Evolutionary conservation across 2,797 vertebrate species (phyloP), one percentile per base, ranked within the genome.

Genomic region (Diglossa cyanea): DNA sequence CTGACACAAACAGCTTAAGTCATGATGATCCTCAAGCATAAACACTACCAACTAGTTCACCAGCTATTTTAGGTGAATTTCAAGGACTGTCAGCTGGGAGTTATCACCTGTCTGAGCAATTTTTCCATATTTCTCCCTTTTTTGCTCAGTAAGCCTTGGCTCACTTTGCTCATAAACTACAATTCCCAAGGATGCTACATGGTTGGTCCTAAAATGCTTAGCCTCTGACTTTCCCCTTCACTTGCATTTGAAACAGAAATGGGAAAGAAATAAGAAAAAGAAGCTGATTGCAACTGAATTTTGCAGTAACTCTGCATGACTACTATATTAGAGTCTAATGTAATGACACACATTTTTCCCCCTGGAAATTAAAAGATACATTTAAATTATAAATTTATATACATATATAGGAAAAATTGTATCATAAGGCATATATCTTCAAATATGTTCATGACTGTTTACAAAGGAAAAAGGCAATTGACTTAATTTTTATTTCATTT

Each of bases 211-310:
- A 81, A 68, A 88, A 71, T 24, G 11, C 61, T 92, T 33, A 81
- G 25, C 14, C 16, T 47, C 42, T 45, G 25, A 17, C 6, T 11
- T 88, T 80, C 65, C 35, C n/a, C 17, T 73, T 73, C 20, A 51
- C 30, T 78, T 79, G 37, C 21, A 75, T 78, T 81, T 92, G 37
- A 93, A 84, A 68, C 2, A 73, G 55, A 78, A 88, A 45, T 11
- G 20, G 20, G 55, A 87, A 76, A 65, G 4, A 86, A 88, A 13
- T 26, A 72, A 31, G 31, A 51, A 57, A 88, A 75, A 85, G 7
- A 66, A 67, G 39, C 5, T 48, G 39, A 65, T 3, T 40, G 9
- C 14, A 12, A 83, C 21, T 40, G 18, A 78, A 50, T 60, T 62
- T 76, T 23, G 18, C 39, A 68, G 25, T 15, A 72, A 33, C 31